Evolutionary conservation across 2,113 vertebrate species (phyloP).

Genomic region (Platichthys stellatus): DNA sequence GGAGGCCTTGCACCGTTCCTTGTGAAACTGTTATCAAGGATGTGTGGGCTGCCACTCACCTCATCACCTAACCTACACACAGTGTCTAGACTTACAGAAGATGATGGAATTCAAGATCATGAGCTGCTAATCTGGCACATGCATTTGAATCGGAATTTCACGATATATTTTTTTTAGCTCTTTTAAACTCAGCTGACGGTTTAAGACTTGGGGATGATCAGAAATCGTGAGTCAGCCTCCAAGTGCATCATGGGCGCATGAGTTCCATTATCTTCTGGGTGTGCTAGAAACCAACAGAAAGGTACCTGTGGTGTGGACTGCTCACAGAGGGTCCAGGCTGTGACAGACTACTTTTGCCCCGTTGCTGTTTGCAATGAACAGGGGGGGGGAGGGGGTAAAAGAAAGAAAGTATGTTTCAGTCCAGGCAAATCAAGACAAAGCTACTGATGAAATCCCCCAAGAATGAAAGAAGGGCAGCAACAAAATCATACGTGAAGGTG

Average conservation of each 20-base stretch:
- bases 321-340: slow-evolving; percentile 98
- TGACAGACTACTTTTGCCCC: slow-evolving; percentile 98
- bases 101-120: slow-evolving; percentile 91
- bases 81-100: slow-evolving; percentile 92
- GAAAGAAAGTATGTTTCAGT: slow-evolving; percentile 99
- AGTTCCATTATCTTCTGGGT: slow-evolving; percentile 94
- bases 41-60: slow-evolving; percentile 55
- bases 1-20: slow-evolving; percentile 52
- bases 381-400: slow-evolving; percentile 87
- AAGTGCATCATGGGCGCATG: slow-evolving; percentile 72
- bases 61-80: slow-evolving; percentile 84
- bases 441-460: slow-evolving; percentile 88
- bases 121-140: slow-evolving; percentile 55
- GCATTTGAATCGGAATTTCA: slow-evolving; percentile 11
- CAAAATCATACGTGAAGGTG: slow-evolving; percentile 84
- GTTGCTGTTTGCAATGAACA: slow-evolving; percentile 99
- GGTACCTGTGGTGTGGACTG: slow-evolving; percentile 98
- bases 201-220: neutral
- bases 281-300: slow-evolving; percentile 98
- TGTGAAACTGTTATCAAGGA: slow-evolving; percentile 31
- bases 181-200: slow-evolving; percentile 15
- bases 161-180: neutral
- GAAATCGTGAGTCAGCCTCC: slow-evolving; percentile 5
- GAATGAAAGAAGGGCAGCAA: slow-evolving; percentile 87
- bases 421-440: slow-evolving; percentile 98